A percentile compares a stretch with the other conserved stretches of the same genome.
These are phyloP conservation scores for Chlorocebus sabaeus DNA, from an alignment of 2,113 vertebrate genomes.

Conservation along the genomic window DNA sequence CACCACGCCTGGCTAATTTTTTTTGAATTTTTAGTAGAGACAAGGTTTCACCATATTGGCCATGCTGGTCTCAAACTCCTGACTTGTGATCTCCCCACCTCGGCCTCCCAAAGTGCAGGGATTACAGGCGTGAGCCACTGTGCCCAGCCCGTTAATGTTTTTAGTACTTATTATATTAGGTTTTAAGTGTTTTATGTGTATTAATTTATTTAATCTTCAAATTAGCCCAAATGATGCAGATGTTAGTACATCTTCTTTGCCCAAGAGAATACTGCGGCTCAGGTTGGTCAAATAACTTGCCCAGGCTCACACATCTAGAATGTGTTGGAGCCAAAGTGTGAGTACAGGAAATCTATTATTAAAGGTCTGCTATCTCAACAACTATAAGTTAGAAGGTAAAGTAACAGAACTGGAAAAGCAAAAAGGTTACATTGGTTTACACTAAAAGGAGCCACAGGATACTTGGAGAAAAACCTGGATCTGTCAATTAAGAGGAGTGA, in stretches of 20 bases:
- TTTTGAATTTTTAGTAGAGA: too few species aligned
- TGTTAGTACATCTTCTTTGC: background rate
- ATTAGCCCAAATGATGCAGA: background rate
- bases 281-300: background rate
- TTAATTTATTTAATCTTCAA: background rate
- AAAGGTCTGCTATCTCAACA: background rate
- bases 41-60: too few species aligned
- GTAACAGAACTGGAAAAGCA: background rate
- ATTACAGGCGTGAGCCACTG: too few species aligned
- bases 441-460: background rate
- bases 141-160: too few species aligned
- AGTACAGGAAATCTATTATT: background rate
- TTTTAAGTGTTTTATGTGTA: background rate
- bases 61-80: too few species aligned
- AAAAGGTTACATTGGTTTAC: background rate
- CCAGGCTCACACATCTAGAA: background rate
- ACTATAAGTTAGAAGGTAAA: background rate
- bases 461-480: background rate
- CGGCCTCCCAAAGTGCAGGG: too few species aligned
- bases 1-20: too few species aligned
- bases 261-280: background rate
- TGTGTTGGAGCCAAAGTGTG: background rate
- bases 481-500: background rate
- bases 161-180: background rate
- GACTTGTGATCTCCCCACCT: too few species aligned